Evolutionary conservation across 2,888 invertebrate species (phyloP), one percentile per base, ranked within the genome.

Genomic region (Harmothoe impar): DNA sequence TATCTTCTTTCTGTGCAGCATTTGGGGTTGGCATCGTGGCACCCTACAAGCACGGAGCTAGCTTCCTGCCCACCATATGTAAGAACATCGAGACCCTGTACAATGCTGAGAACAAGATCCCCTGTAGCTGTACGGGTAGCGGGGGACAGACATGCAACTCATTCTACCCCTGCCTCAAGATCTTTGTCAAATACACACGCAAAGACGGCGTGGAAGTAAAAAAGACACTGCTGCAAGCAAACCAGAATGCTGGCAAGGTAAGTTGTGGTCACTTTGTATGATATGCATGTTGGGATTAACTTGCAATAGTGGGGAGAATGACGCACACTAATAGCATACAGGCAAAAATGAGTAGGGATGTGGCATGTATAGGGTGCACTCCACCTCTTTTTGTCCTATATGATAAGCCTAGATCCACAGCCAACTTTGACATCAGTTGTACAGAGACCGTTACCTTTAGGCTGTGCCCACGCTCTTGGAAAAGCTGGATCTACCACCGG

Each of bases 11-110:
- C 29, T 33, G 33, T 35, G 81, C 81, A 81, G 81, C 81, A 12
- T 81, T 81, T 25, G 81, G 81, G 43, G 81, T 81, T 33, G 81
- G 81, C 81, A 81, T 81, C 43, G 81, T 81, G 81, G 81, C 81
- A 43, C 81, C 81, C 1, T 81, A 81, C 81, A 81, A 81, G n/a
- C 81, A 81, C 35, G 20, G 35, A 5, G 43, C 43, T 0, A 35
- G 81, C 35, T 81, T 81, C 81, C 81, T 81, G 5, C 33, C 35
- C 17, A 81, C 81, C 35, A 43, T 23, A 1, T 81, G 81, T 35
- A 33, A 17, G 12, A 81, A 81, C 43, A 35, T 81, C 35, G 43
- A 81, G 43, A 43, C 43, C 7, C 5, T n/a, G 81, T 81, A 81
- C 81, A 43, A 81, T 25, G 35, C 81, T 23, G 81, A 81, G 20